phyloP scores from a whole-genome alignment of 2,797 vertebrate species.

The Dryobates pubescens region DNA sequence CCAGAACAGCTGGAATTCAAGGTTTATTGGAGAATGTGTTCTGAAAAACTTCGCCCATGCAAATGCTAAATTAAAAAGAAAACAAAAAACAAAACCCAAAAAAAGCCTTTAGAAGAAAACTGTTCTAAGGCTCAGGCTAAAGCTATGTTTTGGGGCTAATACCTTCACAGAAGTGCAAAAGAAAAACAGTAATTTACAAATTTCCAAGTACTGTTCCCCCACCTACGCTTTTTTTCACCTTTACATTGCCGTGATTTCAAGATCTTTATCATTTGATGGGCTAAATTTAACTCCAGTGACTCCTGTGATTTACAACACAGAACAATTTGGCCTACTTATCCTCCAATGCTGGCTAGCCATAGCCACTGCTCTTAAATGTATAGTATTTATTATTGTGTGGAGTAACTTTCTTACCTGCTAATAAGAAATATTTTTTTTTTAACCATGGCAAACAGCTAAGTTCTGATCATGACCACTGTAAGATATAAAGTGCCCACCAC shows the following conservation, averaged over 20 bases:
- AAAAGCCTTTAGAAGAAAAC: constrained; percentile 20
- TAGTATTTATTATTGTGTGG: not conserved
- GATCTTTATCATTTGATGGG: not conserved
- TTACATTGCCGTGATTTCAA: constrained; percentile 25
- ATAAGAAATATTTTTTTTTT: not conserved
- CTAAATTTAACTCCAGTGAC: constrained; percentile 46
- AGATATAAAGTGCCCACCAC: not conserved
- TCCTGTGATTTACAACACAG: constrained; percentile 30
- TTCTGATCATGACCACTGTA: not conserved
- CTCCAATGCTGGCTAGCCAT: not conserved
- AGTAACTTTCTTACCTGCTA: not conserved
- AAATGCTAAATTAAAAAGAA: constrained; percentile 54
- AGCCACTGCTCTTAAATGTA: not conserved
- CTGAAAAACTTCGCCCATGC: constrained; percentile 66
- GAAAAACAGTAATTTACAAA: not conserved
- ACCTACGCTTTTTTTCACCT: not conserved
- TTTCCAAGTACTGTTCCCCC: not conserved
- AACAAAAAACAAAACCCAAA: not conserved
- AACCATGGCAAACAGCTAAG: not conserved
- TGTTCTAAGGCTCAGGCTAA: constrained; percentile 19
- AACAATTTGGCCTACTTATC: constrained; percentile 41
- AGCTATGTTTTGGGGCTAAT: not conserved
- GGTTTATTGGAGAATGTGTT: constrained; percentile 49
- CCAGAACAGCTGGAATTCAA: constrained; percentile 52
- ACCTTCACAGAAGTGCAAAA: not conserved